Base-by-base conservation (phyloP, 2,113 vertebrate genomes). In the Theristicus caerulescens region DNA sequence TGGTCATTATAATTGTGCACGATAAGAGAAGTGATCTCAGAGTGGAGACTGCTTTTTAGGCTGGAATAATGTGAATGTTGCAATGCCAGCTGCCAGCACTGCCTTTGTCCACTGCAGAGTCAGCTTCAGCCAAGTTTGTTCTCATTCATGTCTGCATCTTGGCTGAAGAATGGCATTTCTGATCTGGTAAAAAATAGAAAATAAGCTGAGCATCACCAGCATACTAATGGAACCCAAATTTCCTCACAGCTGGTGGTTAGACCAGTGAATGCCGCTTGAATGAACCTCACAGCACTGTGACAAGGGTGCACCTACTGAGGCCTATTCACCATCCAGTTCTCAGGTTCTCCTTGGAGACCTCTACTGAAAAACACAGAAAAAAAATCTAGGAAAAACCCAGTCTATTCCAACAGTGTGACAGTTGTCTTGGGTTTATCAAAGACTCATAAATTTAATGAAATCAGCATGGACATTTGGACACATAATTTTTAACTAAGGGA, bases 61-160 rank as follows among this genome's bases (percentile, higher is more conserved):
- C 61, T 94, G 29, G 36, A 91, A 76, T 61, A 64, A 80, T 57
- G 54, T 52, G 66, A 65, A 15, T 8, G 17, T 57, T 86, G 95
- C 62, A 57, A 2, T 76, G 61, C 76, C 79, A 94, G 36, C 66
- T 96, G 90, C 74, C 84, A 91, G 91, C 47, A 57, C 26, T 67
- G 89, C 57, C 57, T 85, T 88, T 91, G 66, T 74, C 72, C 58
- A 54, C 77, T 92, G 66, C 77, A 85, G 76, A 69, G 49, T 84
- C 77, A 87, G 34, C 49, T 76, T 52, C 73, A 85, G 91, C 73
- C 91, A 94, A 94, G 49, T 95, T 84, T 84, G 49, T 91, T 93
- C 66, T 83, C 27, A 42, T 79, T 90, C 57, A 52, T 76, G 44
- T 72, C 65, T 82, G 72, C 40, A 64, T 84, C 81, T 96, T 95